Evolutionary conservation across 2,113 vertebrate genomes (phyloP), one percentile per base, ranked within the genome.

Genomic region (Martes martes): DNA sequence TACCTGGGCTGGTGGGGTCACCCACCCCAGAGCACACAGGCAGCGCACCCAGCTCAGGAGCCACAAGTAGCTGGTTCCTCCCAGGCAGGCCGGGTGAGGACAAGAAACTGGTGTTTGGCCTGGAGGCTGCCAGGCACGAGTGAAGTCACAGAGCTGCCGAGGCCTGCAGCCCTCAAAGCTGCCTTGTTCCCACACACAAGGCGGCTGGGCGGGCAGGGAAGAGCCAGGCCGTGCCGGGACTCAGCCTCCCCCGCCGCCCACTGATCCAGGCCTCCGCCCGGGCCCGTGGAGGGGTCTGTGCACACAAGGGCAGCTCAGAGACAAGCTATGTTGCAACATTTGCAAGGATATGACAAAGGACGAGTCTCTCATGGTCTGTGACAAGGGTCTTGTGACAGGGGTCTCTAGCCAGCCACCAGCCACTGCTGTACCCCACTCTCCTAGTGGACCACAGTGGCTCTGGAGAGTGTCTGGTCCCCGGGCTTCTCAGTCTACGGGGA

Each of bases 101-200:
- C 9, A 33, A 69, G 81, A 57, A 61, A 76, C 21, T 5, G 45
- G 61, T 82, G 78, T 83, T 55, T 26, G 33, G 55, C 61, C 83
- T 26, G 2, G 7, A 86, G 67, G 89, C 73, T 1, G 1, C 93
- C 83, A 95, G 96, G 94, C 96, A 93, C 71, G 18, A 78, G 83
- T 94, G 89, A 94, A 95, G 81, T 97, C 96, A 96, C 33, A 19
- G 63, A 65, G 67, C 52, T 47, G 55, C 19, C 89, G 55, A 28
- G 89, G 52, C 47, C 16, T n/a, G 69, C 28, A 21, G 69, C 57
- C 18, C 0, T 26, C 50, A 7, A 82, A 52, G 95, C 31, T 15
- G 55, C 94, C 8, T 89, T 97, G 95, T 97, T 65, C 21, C 11
- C 65, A 1, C 42, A 8, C 65, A 88, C 80, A 95, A 52, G 76